Percentiles rank a stretch among this genome's conserved stretches.
Conservation (phyloP, 2,888 invertebrate species). For the Sericinus montela region DNA sequence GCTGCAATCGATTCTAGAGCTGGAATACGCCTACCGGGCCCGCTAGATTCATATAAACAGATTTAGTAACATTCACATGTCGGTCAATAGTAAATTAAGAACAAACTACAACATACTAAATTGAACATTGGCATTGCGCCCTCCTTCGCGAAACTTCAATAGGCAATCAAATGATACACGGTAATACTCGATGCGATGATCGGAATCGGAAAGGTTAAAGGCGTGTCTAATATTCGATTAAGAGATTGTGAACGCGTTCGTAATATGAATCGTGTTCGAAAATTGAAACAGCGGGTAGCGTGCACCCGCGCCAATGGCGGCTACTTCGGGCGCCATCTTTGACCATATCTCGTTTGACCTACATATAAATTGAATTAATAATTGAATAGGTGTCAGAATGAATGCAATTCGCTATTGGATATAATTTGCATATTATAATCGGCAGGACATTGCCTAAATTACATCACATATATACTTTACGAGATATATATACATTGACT, state of each 20-base stretch:
- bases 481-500: too few relatives aligned
- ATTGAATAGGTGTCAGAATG: constrained; percentile 11
- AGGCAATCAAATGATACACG: not conserved
- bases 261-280: constrained; percentile 67
- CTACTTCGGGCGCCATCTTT: constrained; percentile 47
- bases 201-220: constrained; percentile 46
- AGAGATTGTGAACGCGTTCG: constrained; percentile 56
- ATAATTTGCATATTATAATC: too few relatives aligned
- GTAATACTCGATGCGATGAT: not conserved
- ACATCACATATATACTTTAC: too few relatives aligned
- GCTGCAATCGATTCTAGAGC: too few relatives aligned
- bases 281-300: constrained; percentile 73
- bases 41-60: too few relatives aligned
- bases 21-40: too few relatives aligned
- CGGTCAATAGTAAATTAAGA: too few relatives aligned
- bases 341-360: constrained; percentile 51
- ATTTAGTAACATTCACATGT: too few relatives aligned
- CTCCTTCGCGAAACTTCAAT: not conserved
- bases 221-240: constrained; percentile 54
- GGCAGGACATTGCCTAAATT: too few relatives aligned
- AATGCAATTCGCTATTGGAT: not conserved
- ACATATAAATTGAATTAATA: constrained; percentile 34
- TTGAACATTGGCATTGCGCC: too few relatives aligned
- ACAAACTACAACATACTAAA: too few relatives aligned
- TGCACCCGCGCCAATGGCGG: constrained; percentile 35